Evolutionary conservation across 2,797 vertebrate species (phyloP), one percentile per base, ranked within the genome.

Genomic region (Epinephelus malabaricus): DNA sequence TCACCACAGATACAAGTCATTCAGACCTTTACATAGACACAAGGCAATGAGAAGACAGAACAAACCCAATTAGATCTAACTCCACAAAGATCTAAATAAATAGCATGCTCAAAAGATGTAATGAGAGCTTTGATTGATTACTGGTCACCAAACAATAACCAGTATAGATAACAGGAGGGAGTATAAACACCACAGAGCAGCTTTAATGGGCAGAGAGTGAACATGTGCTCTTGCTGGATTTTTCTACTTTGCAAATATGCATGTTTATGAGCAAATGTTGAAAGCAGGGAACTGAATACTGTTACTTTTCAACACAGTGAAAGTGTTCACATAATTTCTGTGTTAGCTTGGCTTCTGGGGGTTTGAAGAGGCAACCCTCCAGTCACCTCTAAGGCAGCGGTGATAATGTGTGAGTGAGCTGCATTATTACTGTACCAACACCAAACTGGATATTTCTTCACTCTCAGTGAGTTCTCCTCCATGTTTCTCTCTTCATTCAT

Each of bases 341-440:
- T 50, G 51, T 51, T 27, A 61, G 40, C n/a, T 53, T 30, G 18
- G 53, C 63, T 21, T 58, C 27, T 70, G 23, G 70, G 51, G 79
- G 9, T 66, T 78, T 73, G 38, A 78, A 71, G 69, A 69, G 78
- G 61, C 59, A 78, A 76, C 77, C 76, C 73, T 84, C 69, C 78
- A 79, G 10, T 76, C 77, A 67, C 68, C 69, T 79, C 68, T 69
- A 78, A 59, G 51, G 54, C 64, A 27, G 21, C 73, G 53, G 56
- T 62, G 72, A 63, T 83, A 66, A 73, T 25, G 27, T 64, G 43
- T 67, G 65, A 78, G 81, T 58, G 14, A 54, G 34, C 34, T 34
- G 7, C 46, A 50, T 79, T 80, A 73, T 78, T 62, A 56, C 74
- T 76, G 34, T 70, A 69, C 81, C 56, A 46, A 77, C 61, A 60